These are phyloP conservation scores for Tineola bisselliella DNA, from an alignment of 2,888 invertebrate species.

Conservation along the genomic window DNA sequence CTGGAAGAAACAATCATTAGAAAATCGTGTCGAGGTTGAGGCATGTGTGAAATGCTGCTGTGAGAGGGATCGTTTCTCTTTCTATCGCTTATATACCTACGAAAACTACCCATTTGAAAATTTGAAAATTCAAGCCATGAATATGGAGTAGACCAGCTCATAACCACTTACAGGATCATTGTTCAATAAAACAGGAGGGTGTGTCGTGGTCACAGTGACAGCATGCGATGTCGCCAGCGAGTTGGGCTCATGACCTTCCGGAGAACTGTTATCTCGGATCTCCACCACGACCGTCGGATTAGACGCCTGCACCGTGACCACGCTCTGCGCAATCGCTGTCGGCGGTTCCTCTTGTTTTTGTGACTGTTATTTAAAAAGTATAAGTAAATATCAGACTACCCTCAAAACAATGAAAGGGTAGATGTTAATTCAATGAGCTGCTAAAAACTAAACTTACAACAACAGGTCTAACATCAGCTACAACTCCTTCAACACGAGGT, in stretches of 20 bases:
- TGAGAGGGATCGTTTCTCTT: too few species aligned
- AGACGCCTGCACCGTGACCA: slow-evolving; percentile 17
- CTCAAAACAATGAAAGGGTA: too few species aligned
- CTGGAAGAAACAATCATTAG: too few species aligned
- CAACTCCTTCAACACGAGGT: slow-evolving; percentile 25
- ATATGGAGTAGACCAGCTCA: too few species aligned
- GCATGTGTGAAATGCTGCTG: too few species aligned
- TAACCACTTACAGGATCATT: background rate
- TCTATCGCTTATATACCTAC: too few species aligned
- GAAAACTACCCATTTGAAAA: too few species aligned
- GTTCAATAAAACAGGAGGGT: slow-evolving; percentile 76
- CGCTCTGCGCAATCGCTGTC: slow-evolving; percentile 16
- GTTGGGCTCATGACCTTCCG: slow-evolving; percentile 54
- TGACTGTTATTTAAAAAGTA: background rate
- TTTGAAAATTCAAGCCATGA: too few species aligned
- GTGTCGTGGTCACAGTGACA: slow-evolving; percentile 85
- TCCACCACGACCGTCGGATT: slow-evolving; percentile 19
- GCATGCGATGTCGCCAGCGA: slow-evolving; percentile 76
- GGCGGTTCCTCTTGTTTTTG: slow-evolving; percentile 10
- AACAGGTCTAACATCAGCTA: slow-evolving; percentile 39
- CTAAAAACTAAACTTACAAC: slow-evolving; percentile 33
- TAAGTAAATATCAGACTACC: too few species aligned
- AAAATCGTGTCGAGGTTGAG: too few species aligned
- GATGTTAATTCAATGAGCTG: too few species aligned
- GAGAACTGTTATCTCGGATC: slow-evolving; percentile 19